Conservation (phyloP, 1,140 invertebrate species). For the Phthorimaea operculella region DNA sequence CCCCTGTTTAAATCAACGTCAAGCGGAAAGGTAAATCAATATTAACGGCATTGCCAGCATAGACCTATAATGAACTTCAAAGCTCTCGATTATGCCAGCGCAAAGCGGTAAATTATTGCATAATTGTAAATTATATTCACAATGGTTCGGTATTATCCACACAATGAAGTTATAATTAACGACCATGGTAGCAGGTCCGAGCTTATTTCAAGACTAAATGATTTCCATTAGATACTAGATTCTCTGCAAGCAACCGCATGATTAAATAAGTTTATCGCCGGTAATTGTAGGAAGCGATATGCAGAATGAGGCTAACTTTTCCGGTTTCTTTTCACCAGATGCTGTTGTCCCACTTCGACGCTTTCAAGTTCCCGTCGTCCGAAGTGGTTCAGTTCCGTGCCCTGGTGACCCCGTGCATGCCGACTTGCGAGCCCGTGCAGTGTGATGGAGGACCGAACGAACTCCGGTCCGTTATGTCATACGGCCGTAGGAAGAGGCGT, state of each 20-base stretch:
- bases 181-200: no score
- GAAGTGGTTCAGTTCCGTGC: constrained; percentile 95
- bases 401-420: constrained; percentile 92
- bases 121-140: neutral
- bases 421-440: constrained; percentile 89
- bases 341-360: constrained; percentile 92
- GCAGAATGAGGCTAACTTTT: no score
- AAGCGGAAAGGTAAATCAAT: constrained; percentile 75
- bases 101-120: neutral
- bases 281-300: no score
- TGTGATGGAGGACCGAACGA: constrained; percentile 87
- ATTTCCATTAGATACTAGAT: no score
- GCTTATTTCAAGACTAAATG: no score
- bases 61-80: neutral
- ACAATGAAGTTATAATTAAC: no score
- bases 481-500: constrained; percentile 78
- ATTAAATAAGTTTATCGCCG: no score
- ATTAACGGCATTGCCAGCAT: constrained; percentile 5
- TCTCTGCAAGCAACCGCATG: no score
- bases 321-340: constrained; percentile 69
- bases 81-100: neutral
- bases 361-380: constrained; percentile 95
- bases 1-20: constrained; percentile 83
- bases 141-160: neutral
- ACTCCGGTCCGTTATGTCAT: constrained; percentile 82